Percentiles rank a stretch among this genome's conserved stretches.
phyloP scores from a whole-genome alignment of 2,113 vertebrate genomes.

The Ariopsis seemanni region DNA sequence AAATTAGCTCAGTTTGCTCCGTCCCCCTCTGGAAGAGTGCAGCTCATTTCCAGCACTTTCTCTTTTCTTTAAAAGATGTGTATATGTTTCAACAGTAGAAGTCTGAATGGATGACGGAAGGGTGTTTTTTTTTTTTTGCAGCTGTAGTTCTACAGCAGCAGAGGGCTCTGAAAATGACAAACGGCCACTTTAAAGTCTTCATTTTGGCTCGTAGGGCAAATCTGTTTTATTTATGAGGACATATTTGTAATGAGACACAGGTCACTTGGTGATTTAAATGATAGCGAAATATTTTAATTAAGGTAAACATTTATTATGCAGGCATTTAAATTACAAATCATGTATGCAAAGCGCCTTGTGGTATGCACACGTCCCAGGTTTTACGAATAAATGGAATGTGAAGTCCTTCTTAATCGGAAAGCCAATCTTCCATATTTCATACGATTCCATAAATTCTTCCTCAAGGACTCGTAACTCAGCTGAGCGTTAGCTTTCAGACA shows the following conservation, averaged over 20 bases:
- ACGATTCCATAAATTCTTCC: neutral
- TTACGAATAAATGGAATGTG: neutral
- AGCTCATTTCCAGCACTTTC: neutral
- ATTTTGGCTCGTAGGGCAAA: neutral
- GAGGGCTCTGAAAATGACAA: neutral
- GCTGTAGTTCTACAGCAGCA: neutral
- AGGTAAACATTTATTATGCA: neutral
- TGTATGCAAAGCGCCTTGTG: neutral
- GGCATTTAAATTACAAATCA: neutral
- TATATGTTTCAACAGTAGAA: neutral
- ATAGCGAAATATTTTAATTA: neutral
- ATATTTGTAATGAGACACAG: neutral
- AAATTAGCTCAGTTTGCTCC: neutral
- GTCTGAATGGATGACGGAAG: neutral
- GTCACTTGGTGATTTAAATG: neutral
- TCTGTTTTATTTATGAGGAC: neutral
- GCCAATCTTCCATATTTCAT: neutral
- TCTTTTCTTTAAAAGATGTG: neutral
- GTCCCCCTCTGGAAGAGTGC: neutral
- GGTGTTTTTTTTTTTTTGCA: neutral
- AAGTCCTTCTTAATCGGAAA: neutral
- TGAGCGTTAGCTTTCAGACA: neutral
- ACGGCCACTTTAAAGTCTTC: neutral
- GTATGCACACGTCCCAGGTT: neutral
- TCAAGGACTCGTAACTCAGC: neutral